A percentile compares a stretch with the other conserved stretches of the same genome.
phyloP scores from a whole-genome alignment of 2,888 invertebrate genomes.

The Tachystola acroxantha region DNA sequence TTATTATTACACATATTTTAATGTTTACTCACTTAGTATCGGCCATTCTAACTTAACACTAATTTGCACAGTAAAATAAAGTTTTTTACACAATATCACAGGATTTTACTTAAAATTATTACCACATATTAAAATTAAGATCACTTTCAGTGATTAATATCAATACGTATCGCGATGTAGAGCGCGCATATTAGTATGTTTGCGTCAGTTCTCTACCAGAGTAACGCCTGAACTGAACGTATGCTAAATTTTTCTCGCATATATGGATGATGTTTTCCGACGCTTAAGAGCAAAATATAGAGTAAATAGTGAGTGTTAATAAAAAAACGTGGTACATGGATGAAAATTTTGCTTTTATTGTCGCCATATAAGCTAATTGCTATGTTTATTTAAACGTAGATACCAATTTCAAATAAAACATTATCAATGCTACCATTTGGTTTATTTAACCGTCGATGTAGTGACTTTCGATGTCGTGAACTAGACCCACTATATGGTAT shows the following conservation, averaged over 20 bases:
- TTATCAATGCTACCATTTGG: too few species aligned
- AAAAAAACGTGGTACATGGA: too few species aligned
- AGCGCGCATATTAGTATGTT: conserved; percentile 15
- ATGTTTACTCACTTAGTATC: conserved; percentile 53
- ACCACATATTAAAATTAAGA: conserved; percentile 27
- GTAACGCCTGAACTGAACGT: background rate
- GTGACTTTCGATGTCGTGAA: too few species aligned
- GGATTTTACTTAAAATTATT: conserved; percentile 22
- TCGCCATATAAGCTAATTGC: too few species aligned
- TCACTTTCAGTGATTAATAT: conserved; percentile 16
- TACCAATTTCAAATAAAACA: too few species aligned
- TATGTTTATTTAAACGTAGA: too few species aligned
- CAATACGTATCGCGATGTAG: conserved; percentile 14
- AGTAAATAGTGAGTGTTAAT: background rate
- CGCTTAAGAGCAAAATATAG: too few species aligned
- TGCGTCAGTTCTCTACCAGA: background rate
- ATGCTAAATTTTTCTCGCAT: conserved; percentile 22
- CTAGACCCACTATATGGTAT: too few species aligned
- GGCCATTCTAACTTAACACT: conserved; percentile 34
- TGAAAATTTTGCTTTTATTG: too few species aligned
- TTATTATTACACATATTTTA: background rate
- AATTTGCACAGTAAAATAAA: conserved; percentile 23
- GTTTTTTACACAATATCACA: conserved; percentile 50
- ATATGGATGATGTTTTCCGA: conserved; percentile 24
- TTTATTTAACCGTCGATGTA: too few species aligned